Percentiles rank a stretch among this genome's conserved stretches.
Conservation (phyloP, 2,113 vertebrate genomes). For the Lamprologus ornatipinnis region DNA sequence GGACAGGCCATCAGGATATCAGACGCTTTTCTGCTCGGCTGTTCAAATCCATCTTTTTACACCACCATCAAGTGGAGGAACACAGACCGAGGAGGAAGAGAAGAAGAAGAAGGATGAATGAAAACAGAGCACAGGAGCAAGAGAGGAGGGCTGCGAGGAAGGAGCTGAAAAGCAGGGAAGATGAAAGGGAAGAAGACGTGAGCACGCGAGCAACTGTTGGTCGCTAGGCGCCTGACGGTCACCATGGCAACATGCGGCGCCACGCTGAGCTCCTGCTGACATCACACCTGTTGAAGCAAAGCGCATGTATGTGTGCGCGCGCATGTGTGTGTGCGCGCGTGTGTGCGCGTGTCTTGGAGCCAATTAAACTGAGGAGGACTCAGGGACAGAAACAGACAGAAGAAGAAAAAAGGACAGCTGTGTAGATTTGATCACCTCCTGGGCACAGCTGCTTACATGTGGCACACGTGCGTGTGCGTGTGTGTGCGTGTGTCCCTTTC, state of each 20-base stretch:
- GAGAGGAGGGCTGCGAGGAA: neutral
- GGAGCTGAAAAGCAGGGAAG: neutral
- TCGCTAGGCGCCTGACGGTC: slow-evolving; percentile 48
- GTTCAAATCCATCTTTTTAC: neutral
- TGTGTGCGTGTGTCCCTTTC: neutral
- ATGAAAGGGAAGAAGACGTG: neutral
- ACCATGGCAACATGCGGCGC: slow-evolving; percentile 65
- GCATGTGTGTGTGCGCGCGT: fast-evolving
- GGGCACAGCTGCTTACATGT: neutral
- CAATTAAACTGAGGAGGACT: slow-evolving; percentile 21
- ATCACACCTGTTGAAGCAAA: slow-evolving; percentile 63
- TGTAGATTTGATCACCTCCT: neutral
- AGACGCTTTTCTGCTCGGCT: neutral
- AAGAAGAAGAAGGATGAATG: neutral
- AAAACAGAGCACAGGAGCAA: neutral
- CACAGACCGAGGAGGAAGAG: neutral
- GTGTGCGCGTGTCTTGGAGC: neutral
- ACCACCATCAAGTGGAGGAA: neutral
- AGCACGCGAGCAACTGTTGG: slow-evolving; percentile 29
- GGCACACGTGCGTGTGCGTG: neutral
- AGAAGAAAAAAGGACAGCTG: neutral
- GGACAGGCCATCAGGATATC: neutral
- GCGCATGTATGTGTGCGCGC: neutral
- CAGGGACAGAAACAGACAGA: neutral
- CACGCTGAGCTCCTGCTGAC: slow-evolving; percentile 59